These are phyloP conservation scores for Ennomos quercinarius DNA, from an alignment of 2,888 invertebrate genomes.

Conservation along the genomic window DNA sequence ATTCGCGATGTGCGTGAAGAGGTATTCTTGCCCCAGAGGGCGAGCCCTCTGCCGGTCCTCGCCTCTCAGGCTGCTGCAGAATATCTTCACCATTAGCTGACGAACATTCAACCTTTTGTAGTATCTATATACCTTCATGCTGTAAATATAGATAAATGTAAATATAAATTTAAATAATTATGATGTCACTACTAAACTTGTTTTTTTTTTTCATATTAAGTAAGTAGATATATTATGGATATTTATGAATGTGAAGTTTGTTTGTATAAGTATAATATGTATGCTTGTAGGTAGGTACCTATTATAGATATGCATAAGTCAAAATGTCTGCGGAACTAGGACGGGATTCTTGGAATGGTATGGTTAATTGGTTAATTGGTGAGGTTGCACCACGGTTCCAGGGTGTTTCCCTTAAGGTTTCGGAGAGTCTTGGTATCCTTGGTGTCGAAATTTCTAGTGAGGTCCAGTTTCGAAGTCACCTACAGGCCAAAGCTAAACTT, in stretches of 20 bases:
- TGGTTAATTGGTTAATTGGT: too few relatives aligned
- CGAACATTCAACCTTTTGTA: conserved; percentile 1
- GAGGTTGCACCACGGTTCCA: too few relatives aligned
- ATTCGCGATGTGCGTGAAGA: conserved; percentile 91
- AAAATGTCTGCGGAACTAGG: too few relatives aligned
- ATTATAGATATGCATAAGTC: too few relatives aligned
- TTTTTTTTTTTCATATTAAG: conserved; percentile 1
- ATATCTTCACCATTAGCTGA: conserved; percentile 86
- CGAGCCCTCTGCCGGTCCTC: conserved; percentile 91
- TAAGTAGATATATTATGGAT: background rate
- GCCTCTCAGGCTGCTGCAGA: conserved; percentile 90
- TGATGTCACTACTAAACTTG: conserved; percentile 1
- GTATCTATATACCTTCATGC: background rate
- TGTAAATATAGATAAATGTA: conserved; percentile 20
- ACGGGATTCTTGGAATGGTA: too few relatives aligned
- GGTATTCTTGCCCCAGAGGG: conserved; percentile 89
- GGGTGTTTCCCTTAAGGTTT: too few relatives aligned
- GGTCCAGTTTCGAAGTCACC: too few relatives aligned
- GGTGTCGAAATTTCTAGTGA: too few relatives aligned
- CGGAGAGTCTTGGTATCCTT: too few relatives aligned
- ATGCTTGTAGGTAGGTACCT: too few relatives aligned
- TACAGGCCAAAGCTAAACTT: too few relatives aligned
- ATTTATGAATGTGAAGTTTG: background rate
- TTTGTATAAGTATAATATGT: too few relatives aligned
- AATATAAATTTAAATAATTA: conserved; percentile 28